Conservation (phyloP, 2,797 vertebrate species). For the Coccyzus lansbergi region DNA sequence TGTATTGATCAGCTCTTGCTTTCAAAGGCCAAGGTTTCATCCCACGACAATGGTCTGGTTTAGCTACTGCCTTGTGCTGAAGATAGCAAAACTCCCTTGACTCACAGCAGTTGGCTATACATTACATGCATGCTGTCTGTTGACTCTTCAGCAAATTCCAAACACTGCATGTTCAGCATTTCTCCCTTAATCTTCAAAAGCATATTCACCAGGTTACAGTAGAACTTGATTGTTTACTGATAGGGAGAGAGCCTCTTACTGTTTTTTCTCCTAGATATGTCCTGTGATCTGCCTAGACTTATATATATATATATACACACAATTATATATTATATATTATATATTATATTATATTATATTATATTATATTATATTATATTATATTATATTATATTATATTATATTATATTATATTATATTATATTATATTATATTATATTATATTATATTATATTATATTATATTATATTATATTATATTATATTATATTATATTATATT, state of each 20-base stretch:
- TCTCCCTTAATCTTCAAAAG: not conserved
- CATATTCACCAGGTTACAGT: not conserved
- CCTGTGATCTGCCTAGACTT: not conserved
- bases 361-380: no score
- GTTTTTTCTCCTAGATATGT: not conserved
- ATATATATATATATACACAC: no score
- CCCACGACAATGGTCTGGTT: not conserved
- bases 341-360: no score
- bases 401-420: no score
- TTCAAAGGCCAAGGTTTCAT: not conserved
- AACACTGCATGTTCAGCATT: not conserved
- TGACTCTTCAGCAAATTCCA: not conserved
- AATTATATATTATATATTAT: no score
- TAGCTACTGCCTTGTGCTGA: not conserved
- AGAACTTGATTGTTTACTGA: not conserved
- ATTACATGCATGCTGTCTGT: not conserved
- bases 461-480: no score
- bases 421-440: no score
- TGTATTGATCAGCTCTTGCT: not conserved
- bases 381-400: no score
- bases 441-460: no score
- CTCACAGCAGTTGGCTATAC: not conserved
- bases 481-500: no score
- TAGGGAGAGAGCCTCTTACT: not conserved
- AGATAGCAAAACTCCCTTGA: not conserved